These are phyloP conservation scores for Scylla paramamosain DNA, from an alignment of 1,140 invertebrate genomes.

Conservation along the genomic window DNA sequence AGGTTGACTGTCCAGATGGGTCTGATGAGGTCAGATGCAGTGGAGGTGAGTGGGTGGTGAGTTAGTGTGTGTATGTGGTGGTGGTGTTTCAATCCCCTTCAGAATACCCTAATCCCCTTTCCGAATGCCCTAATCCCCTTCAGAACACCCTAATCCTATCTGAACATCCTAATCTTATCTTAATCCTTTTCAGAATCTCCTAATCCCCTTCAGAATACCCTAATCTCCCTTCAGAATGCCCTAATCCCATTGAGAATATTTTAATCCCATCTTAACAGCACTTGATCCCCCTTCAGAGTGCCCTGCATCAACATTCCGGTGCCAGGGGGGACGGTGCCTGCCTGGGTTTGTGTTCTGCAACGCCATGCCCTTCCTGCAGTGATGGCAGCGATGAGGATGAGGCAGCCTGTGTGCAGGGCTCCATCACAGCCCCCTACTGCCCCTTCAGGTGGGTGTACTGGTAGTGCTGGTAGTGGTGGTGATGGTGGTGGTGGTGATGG, in stretches of 20 bases:
- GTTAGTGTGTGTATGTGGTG: not conserved
- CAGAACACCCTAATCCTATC: too few relatives aligned
- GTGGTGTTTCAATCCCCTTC: too few relatives aligned
- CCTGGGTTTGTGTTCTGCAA: constrained; percentile 95
- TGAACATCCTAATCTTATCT: too few relatives aligned
- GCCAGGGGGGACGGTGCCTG: constrained; percentile 90
- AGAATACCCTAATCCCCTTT: too few relatives aligned
- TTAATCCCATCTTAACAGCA: too few relatives aligned
- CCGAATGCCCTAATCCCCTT: too few relatives aligned
- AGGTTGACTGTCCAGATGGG: constrained; percentile 87
- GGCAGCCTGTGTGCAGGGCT: constrained; percentile 84
- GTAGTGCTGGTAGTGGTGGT: not conserved
- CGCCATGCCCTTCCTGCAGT: constrained; percentile 89
- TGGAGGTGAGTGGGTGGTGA: constrained; percentile 71
- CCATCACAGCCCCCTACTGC: constrained; percentile 77
- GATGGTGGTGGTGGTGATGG: not conserved
- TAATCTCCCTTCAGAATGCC: too few relatives aligned
- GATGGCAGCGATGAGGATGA: constrained; percentile 92
- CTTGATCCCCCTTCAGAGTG: constrained; percentile 81
- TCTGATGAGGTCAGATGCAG: constrained; percentile 90
- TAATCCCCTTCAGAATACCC: too few relatives aligned
- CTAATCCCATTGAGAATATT: too few relatives aligned
- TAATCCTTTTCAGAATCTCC: too few relatives aligned
- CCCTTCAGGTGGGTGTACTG: constrained; percentile 78
- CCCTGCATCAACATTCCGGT: constrained; percentile 90